Evolutionary conservation across 2,113 vertebrate genomes (phyloP), one percentile per base, ranked within the genome.

Genomic region (Sporophila hypoxantha): DNA sequence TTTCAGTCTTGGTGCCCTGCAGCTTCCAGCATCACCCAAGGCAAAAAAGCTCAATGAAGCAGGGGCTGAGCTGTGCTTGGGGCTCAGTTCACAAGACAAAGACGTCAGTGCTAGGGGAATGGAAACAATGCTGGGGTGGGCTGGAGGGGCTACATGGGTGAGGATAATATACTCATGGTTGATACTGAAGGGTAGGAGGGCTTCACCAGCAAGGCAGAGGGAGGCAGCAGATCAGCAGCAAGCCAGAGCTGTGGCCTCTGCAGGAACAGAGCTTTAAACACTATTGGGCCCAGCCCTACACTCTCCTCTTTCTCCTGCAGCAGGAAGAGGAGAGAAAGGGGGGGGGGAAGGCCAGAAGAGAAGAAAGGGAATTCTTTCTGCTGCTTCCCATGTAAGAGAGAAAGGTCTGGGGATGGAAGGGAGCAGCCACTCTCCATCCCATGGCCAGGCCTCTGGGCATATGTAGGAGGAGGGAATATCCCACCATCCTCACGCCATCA

Each of bases 131-230:
- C 44, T 66, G 27, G 14, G 50, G 41, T 49, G 41, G 14, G 50
- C 46, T 49, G 41, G 18, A 55, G 17, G 17, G 49, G 22, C n/a
- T 81, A 23, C 37, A 22, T 0, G 0, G 47, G 9, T 39, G 44
- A 37, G 49, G 65, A 56, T 21, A 30, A 21, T 2, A 34, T 0
- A 0, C 21, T 17, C 23, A 8, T 21, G 46, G 36, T 14, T 53
- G 25, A 47, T 49, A 29, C 19, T 73, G 36, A 82, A 73, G 41
- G 30, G 14, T 2, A 69, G 23, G 17, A 66, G 18, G 25, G 32
- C 30, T 85, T 61, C 60, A 70, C 30, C 57, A 81, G 46, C 26
- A 82, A 77, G 56, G 47, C 34, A 30, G 50, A 74, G 18, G 16
- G 9, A 85, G 18, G 53, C 62, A 85, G 57, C 23, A 82, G 34